Evolutionary conservation across 2,113 vertebrate species (phyloP).

Genomic region (Tapirus terrestris): DNA sequence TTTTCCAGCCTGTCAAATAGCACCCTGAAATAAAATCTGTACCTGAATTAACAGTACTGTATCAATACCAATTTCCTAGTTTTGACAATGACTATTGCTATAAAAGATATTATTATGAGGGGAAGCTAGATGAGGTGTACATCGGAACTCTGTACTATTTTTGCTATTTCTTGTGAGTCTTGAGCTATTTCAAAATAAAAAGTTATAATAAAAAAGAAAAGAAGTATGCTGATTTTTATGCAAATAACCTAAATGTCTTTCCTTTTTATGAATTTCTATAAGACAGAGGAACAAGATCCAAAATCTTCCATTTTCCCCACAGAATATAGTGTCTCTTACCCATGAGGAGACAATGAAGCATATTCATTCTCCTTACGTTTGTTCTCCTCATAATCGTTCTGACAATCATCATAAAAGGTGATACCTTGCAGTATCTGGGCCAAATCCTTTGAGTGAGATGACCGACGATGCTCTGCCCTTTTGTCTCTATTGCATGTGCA

Average conservation of each 20-base stretch:
- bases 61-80: too few species aligned
- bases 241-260: neutral
- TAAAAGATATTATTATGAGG: neutral
- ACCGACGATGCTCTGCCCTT: neutral
- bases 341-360: too few species aligned
- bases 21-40: too few species aligned
- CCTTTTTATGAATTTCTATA: neutral
- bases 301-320: neutral
- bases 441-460: too few species aligned
- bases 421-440: too few species aligned
- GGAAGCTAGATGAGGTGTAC: neutral
- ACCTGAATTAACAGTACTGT: too few species aligned
- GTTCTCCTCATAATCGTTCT: too few species aligned
- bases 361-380: too few species aligned
- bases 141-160: neutral
- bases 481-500: rapidly evolving
- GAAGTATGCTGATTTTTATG: neutral
- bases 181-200: neutral
- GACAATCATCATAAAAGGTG: too few species aligned
- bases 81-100: neutral
- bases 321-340: neutral
- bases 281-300: neutral
- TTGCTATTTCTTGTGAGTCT: neutral
- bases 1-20: too few species aligned
- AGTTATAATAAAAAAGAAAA: neutral